Conservation (phyloP, 2,113 vertebrate species). For the Tachysurus vachellii region DNA sequence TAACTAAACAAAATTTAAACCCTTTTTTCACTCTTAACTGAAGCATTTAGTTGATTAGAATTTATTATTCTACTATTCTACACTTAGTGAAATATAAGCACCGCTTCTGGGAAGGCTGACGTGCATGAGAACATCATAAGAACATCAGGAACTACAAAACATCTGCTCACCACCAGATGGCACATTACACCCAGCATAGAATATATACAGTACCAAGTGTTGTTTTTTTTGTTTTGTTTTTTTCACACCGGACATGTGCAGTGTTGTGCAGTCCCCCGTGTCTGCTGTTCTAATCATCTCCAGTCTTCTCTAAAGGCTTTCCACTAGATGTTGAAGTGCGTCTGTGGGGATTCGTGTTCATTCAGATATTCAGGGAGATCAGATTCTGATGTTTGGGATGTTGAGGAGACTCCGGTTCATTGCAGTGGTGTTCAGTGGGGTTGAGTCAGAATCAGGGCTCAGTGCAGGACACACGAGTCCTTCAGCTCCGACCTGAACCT, state of each 20-base stretch:
- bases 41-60: background rate
- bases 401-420: background rate
- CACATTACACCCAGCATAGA: background rate
- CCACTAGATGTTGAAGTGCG: background rate
- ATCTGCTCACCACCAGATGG: slow-evolving; percentile 17
- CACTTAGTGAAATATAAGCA: background rate
- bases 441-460: background rate
- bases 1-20: background rate
- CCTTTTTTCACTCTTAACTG: background rate
- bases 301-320: background rate
- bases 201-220: background rate
- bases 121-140: background rate
- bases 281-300: background rate
- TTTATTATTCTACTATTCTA: background rate
- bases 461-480: background rate
- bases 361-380: background rate
- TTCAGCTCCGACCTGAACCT: background rate
- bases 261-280: too few species aligned
- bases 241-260: background rate
- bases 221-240: background rate
- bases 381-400: background rate
- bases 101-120: background rate
- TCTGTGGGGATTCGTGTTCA: background rate
- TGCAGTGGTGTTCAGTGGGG: background rate
- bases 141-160: background rate